Conservation (phyloP, 2,888 invertebrate species). For the Hirtodrosophila alboralis region DNA sequence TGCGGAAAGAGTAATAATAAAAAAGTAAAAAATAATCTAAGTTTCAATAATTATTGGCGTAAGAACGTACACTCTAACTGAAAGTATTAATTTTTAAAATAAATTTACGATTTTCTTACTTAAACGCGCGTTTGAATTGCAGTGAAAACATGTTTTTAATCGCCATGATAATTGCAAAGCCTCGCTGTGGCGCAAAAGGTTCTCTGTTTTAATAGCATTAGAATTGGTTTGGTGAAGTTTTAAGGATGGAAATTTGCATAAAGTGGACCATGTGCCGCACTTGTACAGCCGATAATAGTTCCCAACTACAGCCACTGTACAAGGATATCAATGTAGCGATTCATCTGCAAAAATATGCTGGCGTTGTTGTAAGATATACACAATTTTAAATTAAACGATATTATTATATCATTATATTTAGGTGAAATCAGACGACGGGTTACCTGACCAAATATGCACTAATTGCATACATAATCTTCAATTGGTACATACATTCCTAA, state of each 20-base stretch:
- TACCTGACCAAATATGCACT: conserved; percentile 78
- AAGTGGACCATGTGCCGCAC: conserved; percentile 81
- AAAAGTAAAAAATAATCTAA: too few species aligned
- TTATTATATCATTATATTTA: conserved; percentile 17
- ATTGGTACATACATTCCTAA: conserved; percentile 40
- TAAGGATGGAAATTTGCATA: conserved; percentile 78
- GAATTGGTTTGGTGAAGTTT: background rate
- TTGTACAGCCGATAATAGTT: conserved; percentile 52
- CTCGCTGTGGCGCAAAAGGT: conserved; percentile 13
- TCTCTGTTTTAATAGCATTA: conserved; percentile 1
- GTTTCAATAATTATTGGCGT: too few species aligned
- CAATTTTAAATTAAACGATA: background rate
- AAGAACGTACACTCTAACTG: too few species aligned
- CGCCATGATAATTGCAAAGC: background rate
- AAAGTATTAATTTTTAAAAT: too few species aligned
- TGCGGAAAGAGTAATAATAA: too few species aligned
- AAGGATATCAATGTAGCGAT: conserved; percentile 37
- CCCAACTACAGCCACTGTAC: conserved; percentile 68
- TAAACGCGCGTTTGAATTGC: background rate
- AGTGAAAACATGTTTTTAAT: background rate
- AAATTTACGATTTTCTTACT: too few species aligned
- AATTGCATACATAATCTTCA: conserved; percentile 38
- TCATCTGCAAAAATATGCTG: conserved; percentile 75
- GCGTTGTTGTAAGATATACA: conserved; percentile 57
- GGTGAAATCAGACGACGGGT: conserved; percentile 68